Conservation (phyloP, 2,113 vertebrate genomes). For the Tamias sibiricus region DNA sequence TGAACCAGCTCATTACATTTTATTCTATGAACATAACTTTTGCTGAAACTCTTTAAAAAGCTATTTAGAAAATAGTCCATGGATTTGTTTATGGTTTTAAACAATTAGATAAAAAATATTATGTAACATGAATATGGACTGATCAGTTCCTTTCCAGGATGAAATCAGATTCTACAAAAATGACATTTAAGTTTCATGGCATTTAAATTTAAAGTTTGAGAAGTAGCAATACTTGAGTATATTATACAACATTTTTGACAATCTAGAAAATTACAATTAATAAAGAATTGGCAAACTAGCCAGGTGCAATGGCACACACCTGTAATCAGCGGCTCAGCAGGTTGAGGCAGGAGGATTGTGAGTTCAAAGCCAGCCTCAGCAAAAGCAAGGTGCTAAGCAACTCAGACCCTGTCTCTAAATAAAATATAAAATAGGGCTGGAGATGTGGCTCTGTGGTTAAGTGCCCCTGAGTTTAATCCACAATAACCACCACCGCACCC, state of each 20-base stretch:
- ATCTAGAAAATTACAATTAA: not conserved
- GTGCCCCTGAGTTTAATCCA: too few relatives aligned
- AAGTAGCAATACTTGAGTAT: not conserved
- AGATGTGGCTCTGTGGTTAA: too few relatives aligned
- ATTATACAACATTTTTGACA: not conserved
- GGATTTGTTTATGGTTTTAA: conserved; percentile 19
- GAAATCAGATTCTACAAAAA: conserved; percentile 26
- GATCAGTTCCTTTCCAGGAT: not conserved
- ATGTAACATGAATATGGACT: not conserved
- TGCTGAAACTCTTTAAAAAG: conserved; percentile 7
- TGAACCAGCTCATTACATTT: not conserved
- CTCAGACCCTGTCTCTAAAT: too few relatives aligned
- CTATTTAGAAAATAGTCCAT: not conserved
- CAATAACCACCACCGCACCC: too few relatives aligned
- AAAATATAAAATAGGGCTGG: too few relatives aligned
- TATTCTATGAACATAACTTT: not conserved
- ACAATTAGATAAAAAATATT: not conserved
- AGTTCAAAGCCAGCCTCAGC: too few relatives aligned
- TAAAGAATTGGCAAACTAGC: not conserved
- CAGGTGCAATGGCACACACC: too few relatives aligned
- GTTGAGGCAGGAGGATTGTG: too few relatives aligned
- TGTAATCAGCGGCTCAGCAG: too few relatives aligned
- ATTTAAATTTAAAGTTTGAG: conserved; percentile 11
- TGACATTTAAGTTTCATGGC: not conserved
- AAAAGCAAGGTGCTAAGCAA: too few relatives aligned